Percentiles rank a stretch among this genome's conserved stretches.
Evolutionary conservation across 2,113 vertebrate species (phyloP).

Genomic region (Phasianus colchicus): DNA sequence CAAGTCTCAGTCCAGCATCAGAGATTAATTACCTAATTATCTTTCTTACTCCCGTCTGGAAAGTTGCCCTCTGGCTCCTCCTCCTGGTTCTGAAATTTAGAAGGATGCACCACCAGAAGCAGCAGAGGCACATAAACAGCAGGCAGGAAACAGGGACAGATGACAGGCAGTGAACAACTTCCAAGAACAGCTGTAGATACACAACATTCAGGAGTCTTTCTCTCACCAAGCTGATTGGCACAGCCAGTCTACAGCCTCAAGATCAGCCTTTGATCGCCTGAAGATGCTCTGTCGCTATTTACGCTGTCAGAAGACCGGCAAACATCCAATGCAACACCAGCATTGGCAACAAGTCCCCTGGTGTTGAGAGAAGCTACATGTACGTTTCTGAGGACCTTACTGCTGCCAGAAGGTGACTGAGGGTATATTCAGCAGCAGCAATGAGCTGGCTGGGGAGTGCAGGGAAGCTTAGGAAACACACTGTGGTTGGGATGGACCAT

Average conservation of each 20-base stretch:
- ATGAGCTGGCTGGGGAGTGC: neutral
- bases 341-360: neutral
- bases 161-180: neutral
- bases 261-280: neutral
- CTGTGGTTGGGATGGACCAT: no score
- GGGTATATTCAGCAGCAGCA: neutral
- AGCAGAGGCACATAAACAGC: neutral
- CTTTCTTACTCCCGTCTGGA: conserved; percentile 10
- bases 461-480: neutral
- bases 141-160: neutral
- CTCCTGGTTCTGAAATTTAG: conserved; percentile 36
- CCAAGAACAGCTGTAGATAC: neutral
- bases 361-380: neutral
- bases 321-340: neutral
- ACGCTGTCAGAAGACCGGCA: neutral
- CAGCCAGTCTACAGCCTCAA: neutral
- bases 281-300: neutral
- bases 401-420: neutral
- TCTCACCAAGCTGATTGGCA: neutral
- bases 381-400: neutral
- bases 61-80: conserved; percentile 41
- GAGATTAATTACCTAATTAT: conserved; percentile 37
- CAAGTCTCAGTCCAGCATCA: neutral
- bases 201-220: neutral
- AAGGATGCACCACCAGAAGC: conserved; percentile 8